Percentiles rank a stretch among this genome's conserved stretches.
phyloP scores from a whole-genome alignment of 2,888 invertebrate species.

The Agriopis aurantiaria region DNA sequence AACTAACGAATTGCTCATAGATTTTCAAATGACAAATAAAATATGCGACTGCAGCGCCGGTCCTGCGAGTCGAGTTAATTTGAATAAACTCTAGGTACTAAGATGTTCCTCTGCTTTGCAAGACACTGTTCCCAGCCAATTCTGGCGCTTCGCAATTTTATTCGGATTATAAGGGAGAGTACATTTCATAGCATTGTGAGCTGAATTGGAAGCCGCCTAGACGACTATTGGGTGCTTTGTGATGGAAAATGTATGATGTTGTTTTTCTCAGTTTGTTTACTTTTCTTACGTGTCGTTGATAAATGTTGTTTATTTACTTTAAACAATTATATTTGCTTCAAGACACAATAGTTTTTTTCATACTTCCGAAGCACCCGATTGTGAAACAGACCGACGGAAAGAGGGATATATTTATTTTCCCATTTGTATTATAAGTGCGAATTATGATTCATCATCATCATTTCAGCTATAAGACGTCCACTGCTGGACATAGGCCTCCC shows the following conservation, averaged over 20 bases:
- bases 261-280: conserved; percentile 34
- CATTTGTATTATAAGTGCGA: too few species aligned
- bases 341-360: neutral
- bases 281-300: conserved; percentile 21
- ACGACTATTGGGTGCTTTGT: conserved; percentile 44
- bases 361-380: neutral
- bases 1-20: too few species aligned
- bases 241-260: conserved; percentile 37
- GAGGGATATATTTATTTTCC: neutral
- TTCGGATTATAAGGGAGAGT: conserved; percentile 46
- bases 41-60: neutral
- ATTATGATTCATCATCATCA: too few species aligned
- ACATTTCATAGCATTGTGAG: conserved; percentile 43
- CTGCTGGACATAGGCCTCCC: too few species aligned
- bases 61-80: neutral
- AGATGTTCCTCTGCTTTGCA: conserved; percentile 7
- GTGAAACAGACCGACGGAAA: neutral
- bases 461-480: too few species aligned
- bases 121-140: conserved; percentile 13
- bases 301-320: neutral
- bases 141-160: conserved; percentile 46
- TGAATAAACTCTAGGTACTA: neutral
- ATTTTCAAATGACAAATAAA: too few species aligned
- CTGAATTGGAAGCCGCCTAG: conserved; percentile 40
- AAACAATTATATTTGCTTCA: neutral